Base-by-base conservation (phyloP, 2,113 vertebrate genomes). In the Sisor rabdophorus region DNA sequence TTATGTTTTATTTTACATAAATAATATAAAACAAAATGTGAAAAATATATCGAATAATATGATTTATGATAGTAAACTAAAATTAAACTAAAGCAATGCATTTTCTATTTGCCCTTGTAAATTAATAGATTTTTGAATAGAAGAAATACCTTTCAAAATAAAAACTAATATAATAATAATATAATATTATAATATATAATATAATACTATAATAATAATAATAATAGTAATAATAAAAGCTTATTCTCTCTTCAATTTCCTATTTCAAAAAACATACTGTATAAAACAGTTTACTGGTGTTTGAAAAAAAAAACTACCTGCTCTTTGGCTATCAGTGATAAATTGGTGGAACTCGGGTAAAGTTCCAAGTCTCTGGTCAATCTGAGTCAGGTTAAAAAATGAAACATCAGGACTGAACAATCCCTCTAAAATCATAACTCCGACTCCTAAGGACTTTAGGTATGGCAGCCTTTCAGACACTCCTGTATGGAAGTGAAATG, bases 341-440 rank as follows among this genome's bases (percentile, higher is more conserved):
- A 93, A 83, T 70, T 86, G 84, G 26, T 86, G 84, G 30, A 92
- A 82, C 75, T 89, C 84, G 63, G 84, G 53, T 69, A 83, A n/a
- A 2, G 82, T 86, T 11, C 56, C 84, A 6, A 83, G 24, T 44
- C 70, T 68, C 26, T 77, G 64, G 48, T 77, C 71, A 1, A 81
- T 30, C 1, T 24, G 74, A 11, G 68, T 86, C 61, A 86, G 19
- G 64, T 88, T 87, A 26, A 58, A n/a, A 3, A 79, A 44, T 54
- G 87, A 84, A 0, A 2, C 16, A 5, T 78, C 55, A 59, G 81
- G 76, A 12, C 59, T 61, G 69, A 89, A 89, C 54, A 89, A 76
- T 10, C 87, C 89, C 65, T 87, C 78, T 80, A 92, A 76, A 55
- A 93, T 88, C 1, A 92, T 55, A 19, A 85, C 82, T 1, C 88